Percentiles rank a stretch among this genome's conserved stretches.
phyloP scores from a whole-genome alignment of 2,888 invertebrate species.

The Rotaria socialis region DNA sequence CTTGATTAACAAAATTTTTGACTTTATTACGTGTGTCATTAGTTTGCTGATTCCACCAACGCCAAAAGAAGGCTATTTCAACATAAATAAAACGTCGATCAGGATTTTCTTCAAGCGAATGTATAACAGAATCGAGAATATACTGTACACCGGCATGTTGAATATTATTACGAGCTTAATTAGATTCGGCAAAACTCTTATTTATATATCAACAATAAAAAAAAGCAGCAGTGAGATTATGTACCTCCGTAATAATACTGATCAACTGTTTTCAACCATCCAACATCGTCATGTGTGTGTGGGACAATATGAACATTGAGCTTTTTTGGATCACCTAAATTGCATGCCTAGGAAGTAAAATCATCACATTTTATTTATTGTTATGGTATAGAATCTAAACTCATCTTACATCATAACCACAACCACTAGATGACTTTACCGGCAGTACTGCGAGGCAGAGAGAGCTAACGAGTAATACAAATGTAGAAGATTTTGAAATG shows the following conservation, averaged over 20 bases:
- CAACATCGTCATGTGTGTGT: conserved; percentile 88
- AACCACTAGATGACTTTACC: neutral
- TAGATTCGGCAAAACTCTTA: neutral
- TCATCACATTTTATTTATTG: neutral
- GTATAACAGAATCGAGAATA: conserved; percentile 63
- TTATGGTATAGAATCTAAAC: neutral
- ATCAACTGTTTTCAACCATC: conserved; percentile 88
- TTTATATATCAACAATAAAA: neutral
- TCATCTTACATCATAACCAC: conserved; percentile 22
- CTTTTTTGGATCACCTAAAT: conserved; percentile 56
- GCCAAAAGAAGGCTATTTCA: conserved; percentile 79
- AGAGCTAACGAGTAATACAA: neutral
- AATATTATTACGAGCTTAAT: conserved; percentile 50
- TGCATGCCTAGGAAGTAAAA: conserved; percentile 20
- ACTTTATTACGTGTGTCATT: conserved; percentile 66
- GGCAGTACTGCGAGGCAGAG: neutral
- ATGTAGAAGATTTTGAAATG: neutral
- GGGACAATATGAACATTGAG: conserved; percentile 77
- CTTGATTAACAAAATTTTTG: conserved; percentile 65
- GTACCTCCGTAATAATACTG: conserved; percentile 74
- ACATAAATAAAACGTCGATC: conserved; percentile 75
- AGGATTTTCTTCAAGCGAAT: conserved; percentile 70
- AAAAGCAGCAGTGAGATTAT: neutral
- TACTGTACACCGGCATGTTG: conserved; percentile 34
- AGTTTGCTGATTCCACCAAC: conserved; percentile 75